phyloP scores from a whole-genome alignment of 1,140 invertebrate genomes.

The Drosophila grimshawi region DNA sequence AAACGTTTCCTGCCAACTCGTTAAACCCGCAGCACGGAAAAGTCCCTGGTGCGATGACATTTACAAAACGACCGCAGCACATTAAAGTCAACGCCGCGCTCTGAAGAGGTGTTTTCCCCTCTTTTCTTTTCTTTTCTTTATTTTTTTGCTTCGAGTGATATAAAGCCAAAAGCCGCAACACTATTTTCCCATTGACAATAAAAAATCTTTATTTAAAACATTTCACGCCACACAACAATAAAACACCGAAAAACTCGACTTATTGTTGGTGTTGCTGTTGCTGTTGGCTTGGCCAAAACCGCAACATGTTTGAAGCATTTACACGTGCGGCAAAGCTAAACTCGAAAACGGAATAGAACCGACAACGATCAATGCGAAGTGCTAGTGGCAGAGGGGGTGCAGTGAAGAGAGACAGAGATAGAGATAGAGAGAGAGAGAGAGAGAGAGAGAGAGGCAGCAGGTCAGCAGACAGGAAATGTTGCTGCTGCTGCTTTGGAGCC shows the following conservation, averaged over 20 bases:
- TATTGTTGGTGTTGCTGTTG: conserved; percentile 19
- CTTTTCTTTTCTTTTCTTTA: background rate
- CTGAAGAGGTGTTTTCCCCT: conserved; percentile 44
- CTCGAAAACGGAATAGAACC: conserved; percentile 61
- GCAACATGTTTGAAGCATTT: conserved; percentile 81
- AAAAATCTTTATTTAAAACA: conserved; percentile 83
- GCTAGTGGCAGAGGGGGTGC: background rate
- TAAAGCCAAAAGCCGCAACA: conserved; percentile 79
- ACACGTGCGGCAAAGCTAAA: conserved; percentile 76
- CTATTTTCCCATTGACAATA: conserved; percentile 79
- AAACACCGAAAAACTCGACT: conserved; percentile 69
- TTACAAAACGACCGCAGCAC: conserved; percentile 58
- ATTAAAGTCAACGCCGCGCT: conserved; percentile 65
- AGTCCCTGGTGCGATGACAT: conserved; percentile 61
- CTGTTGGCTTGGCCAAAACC: conserved; percentile 57
- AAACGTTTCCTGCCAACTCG: conserved; percentile 52
- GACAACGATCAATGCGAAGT: conserved; percentile 41
- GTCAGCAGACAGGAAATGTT: conserved; percentile 56
- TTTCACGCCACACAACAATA: conserved; percentile 76
- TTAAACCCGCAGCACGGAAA: conserved; percentile 15
- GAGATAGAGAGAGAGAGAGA: background rate
- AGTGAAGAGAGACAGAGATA: background rate
- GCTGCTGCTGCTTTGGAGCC: conserved; percentile 58
- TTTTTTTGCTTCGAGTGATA: conserved; percentile 41
- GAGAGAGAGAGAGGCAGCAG: conserved; percentile 6